Base-by-base conservation (phyloP, 2,113 vertebrate species). In the Myrmophylax atrothorax region DNA sequence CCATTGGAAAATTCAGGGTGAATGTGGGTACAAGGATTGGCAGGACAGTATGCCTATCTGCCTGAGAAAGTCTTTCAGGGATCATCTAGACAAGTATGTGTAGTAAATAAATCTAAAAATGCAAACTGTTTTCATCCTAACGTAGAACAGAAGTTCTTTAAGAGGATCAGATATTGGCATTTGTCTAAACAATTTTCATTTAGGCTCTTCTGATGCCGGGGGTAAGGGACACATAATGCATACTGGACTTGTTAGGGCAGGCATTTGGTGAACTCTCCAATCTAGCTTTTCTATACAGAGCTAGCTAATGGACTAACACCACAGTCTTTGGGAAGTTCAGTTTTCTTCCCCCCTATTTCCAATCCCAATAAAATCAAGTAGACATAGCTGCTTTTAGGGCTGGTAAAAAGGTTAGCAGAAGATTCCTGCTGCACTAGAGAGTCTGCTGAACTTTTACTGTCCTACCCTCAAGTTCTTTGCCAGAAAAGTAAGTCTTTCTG, bases 71-170 rank as follows among this genome's bases (percentile, higher is more conserved):
- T 58, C 22, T 52, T 58, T n/a, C 58, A 18, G 20, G 62, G 44
- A 25, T 37, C 6, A 6, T 31, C 31, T 50, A 44, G 38, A 38
- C 19, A 83, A 91, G 38, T 35, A 12, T 0, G 0, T 24, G 26
- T 46, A 24, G 46, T 69, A 55, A 55, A 64, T 83, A 58, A 22
- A 29, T 7, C 20, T 37, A 53, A 58, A 22, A 38, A 8, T 10
- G 4, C 47, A 23, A 68, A 72, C 18, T 76, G 59, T 60, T 93
- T 94, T 84, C 25, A 38, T 40, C 49, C 26, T 52, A 26, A 37
- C 31, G 6, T 18, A 72, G 26, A 80, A 38, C 23, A 31, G 46
- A 33, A 76, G 20, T 66, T 89, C 9, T 67, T 67, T 29, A 38
- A 73, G 63, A 42, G 18, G 19, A 63, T 55, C 23, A 35, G 38